These are phyloP conservation scores for Caloenas nicobarica DNA, from an alignment of 2,113 vertebrate species.

Conservation along the genomic window DNA sequence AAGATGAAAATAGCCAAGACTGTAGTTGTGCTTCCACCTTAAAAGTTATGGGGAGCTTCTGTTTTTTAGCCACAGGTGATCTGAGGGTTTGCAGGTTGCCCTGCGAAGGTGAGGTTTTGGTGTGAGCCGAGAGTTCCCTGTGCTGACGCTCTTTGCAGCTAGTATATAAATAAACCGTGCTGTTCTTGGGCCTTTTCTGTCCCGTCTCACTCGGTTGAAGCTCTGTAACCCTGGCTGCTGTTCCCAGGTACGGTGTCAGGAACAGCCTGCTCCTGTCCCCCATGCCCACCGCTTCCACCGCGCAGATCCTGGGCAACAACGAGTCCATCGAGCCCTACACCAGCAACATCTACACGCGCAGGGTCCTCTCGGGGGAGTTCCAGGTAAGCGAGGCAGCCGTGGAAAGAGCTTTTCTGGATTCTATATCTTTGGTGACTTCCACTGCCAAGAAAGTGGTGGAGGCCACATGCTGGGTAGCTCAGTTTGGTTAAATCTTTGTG, in stretches of 20 bases:
- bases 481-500: not conserved
- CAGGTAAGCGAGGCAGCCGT: conserved; percentile 79
- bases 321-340: conserved; percentile 97
- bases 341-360: conserved; percentile 96
- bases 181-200: not conserved
- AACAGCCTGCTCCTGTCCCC: conserved; percentile 96
- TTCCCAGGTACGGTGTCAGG: conserved; percentile 85
- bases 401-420: not conserved
- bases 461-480: not conserved
- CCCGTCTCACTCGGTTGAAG: not conserved
- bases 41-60: not conserved
- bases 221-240: not conserved
- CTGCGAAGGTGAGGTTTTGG: not conserved
- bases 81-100: not conserved
- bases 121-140: not conserved
- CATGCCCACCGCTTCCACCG: conserved; percentile 97
- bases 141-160: not conserved
- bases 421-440: fast-evolving
- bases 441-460: not conserved
- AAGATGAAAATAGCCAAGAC: not conserved
- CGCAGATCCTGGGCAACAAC: conserved; percentile 97
- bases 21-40: fast-evolving
- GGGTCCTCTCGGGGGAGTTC: conserved; percentile 96
- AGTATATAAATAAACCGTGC: not conserved
- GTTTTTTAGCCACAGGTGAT: not conserved